Conservation (phyloP, 2,113 vertebrate species). For the Lepidothrix coronata region DNA sequence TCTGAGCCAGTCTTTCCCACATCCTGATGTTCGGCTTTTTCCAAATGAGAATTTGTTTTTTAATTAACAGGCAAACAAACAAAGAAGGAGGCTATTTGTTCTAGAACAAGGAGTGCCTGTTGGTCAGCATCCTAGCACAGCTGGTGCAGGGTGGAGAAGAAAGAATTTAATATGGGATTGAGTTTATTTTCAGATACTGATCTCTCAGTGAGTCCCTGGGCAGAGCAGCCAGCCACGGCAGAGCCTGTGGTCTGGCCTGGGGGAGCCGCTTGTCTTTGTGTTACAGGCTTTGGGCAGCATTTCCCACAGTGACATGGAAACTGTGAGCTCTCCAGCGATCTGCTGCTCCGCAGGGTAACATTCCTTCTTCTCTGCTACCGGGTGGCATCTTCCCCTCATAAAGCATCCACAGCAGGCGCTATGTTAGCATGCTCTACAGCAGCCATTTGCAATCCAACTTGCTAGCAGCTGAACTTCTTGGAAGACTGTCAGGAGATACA, state of each 20-base stretch:
- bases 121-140: constrained; percentile 15
- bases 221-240: not conserved
- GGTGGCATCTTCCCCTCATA: no score
- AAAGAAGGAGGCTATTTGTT: constrained; percentile 35
- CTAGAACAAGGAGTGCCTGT: constrained; percentile 8
- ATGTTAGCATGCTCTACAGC: not conserved
- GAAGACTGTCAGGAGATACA: not conserved
- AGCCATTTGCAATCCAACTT: not conserved
- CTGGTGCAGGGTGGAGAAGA: not conserved
- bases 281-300: not conserved
- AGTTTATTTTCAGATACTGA: not conserved
- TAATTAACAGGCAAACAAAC: constrained; percentile 47
- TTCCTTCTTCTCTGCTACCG: not conserved
- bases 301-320: not conserved
- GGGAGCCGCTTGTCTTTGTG: fast-evolving
- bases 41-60: constrained; percentile 50
- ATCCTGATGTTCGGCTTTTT: not conserved
- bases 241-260: not conserved
- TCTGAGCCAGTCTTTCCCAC: constrained; percentile 13
- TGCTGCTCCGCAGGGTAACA: fast-evolving
- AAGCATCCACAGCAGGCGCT: not conserved
- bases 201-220: not conserved
- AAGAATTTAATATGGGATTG: not conserved
- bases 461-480: not conserved
- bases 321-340: fast-evolving